Evolutionary conservation across 2,797 vertebrate species (phyloP), one percentile per base, ranked within the genome.

Genomic region (Aplochiton taeniatus): DNA sequence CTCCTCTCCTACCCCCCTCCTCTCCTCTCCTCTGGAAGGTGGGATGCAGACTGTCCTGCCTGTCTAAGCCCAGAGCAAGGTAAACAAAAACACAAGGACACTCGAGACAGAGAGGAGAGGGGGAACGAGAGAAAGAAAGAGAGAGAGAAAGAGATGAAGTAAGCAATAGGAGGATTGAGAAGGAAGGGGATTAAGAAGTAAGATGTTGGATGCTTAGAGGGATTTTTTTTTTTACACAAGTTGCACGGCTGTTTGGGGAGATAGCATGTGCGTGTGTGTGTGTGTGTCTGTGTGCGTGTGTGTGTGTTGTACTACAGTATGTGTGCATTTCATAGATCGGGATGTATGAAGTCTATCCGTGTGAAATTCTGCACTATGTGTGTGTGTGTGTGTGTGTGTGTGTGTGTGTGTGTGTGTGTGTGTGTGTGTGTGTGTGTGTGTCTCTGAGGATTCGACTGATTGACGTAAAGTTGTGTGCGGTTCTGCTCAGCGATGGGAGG

Each of bases 151-250:
- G 54, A 70, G 55, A 72, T 68, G 61, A 77, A 84, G 73, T 69
- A 53, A 77, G 82, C 66, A 77, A 69, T 68, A 59, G 45, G 51
- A 16, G 41, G 82, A 73, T 74, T 80, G 74, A 73, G 73, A 70
- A 70, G 80, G 63, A 68, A 58, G 44, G 31, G 78, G 78, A 86
- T 85, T 86, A 87, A 73, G 69, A 52, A 69, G 66, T 73, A 20
- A 73, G 66, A 44, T 18, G 11, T 20, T 43, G 41, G 61, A 75
- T 84, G 69, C 62, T 73, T 77, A 83, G 78, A 65, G 8, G 69
- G 77, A 79, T 73, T 79, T 75, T 81, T 74, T 48, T 49, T 51
- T 51, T 11, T 54, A 69, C 83, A 72, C 77, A 62, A 68, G 67
- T 79, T 76, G 76, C 69, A 65, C 9, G 42, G 65, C 68, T 75